Conservation (phyloP, 2,888 invertebrate species). For the Hypercompe scribonia region DNA sequence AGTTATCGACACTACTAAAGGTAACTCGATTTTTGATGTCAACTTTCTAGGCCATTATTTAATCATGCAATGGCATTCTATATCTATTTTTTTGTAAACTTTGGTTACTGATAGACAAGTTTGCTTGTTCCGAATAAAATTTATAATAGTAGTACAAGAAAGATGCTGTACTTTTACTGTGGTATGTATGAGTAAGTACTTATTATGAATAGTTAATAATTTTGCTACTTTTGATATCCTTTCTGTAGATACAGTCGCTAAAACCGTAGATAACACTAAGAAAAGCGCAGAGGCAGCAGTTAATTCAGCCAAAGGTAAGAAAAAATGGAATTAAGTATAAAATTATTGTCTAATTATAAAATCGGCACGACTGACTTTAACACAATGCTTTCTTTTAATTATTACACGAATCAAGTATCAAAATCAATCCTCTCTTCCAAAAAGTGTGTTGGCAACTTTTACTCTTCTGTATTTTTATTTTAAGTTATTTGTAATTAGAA, state of each 20-base stretch:
- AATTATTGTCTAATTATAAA: not conserved
- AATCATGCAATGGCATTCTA: not conserved
- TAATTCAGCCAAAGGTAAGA: conserved; percentile 77
- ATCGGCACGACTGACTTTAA: not conserved
- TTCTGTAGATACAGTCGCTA: conserved; percentile 74
- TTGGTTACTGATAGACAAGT: not conserved
- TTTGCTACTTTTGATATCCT: conserved; percentile 25
- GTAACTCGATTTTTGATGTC: conserved; percentile 50
- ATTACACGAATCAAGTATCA: not conserved
- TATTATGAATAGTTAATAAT: not conserved
- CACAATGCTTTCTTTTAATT: conserved; percentile 1
- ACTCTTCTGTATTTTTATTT: conserved; percentile 23
- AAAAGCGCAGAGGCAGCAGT: conserved; percentile 81
- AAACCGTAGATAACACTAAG: conserved; percentile 79
- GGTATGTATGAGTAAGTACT: not conserved
- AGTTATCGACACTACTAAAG: conserved; percentile 81
- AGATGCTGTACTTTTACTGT: not conserved
- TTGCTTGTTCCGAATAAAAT: conserved; percentile 10
- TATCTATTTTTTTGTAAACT: not conserved
- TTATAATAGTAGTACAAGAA: not conserved
- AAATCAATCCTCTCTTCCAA: not conserved
- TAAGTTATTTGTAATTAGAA: conserved; percentile 12
- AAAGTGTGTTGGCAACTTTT: conserved; percentile 33
- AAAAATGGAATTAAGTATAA: not conserved
- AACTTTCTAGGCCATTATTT: too few relatives aligned